A percentile compares a stretch with the other conserved stretches of the same genome.
phyloP scores from a whole-genome alignment of 2,797 vertebrate species.

The Meda fulgida region DNA sequence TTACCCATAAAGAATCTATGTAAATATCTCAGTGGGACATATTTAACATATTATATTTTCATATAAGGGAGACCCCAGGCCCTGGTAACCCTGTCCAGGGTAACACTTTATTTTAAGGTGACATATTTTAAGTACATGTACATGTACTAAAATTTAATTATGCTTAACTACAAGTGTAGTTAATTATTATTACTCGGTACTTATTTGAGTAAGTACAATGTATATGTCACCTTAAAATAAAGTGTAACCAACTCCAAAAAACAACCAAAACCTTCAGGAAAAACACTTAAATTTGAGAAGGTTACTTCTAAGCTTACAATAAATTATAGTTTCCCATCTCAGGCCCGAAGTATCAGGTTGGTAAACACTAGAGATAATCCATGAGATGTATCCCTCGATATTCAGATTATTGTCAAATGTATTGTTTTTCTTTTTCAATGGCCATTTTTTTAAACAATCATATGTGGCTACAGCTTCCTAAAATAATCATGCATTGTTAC shows the following conservation, averaged over 20 bases:
- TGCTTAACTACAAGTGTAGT: no score
- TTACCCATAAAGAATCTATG: constrained; percentile 9
- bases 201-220: no score
- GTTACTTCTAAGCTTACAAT: background rate
- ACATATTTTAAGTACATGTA: no score
- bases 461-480: background rate
- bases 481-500: constrained; percentile 2
- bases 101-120: no score
- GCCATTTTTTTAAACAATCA: background rate
- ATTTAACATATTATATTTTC: constrained; percentile 5
- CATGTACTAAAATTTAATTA: no score
- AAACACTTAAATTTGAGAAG: background rate
- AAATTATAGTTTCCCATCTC: constrained; percentile 3
- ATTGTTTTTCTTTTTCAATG: background rate
- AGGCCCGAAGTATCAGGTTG: background rate
- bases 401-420: background rate
- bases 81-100: background rate
- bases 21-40: constrained; percentile 1
- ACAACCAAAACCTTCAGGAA: background rate
- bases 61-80: background rate
- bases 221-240: no score
- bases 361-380: background rate
- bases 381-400: background rate
- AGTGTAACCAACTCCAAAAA: background rate
- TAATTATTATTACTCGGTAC: no score